Base-by-base conservation (phyloP, 2,113 vertebrate species). In the Andinoacara biseriatus region DNA sequence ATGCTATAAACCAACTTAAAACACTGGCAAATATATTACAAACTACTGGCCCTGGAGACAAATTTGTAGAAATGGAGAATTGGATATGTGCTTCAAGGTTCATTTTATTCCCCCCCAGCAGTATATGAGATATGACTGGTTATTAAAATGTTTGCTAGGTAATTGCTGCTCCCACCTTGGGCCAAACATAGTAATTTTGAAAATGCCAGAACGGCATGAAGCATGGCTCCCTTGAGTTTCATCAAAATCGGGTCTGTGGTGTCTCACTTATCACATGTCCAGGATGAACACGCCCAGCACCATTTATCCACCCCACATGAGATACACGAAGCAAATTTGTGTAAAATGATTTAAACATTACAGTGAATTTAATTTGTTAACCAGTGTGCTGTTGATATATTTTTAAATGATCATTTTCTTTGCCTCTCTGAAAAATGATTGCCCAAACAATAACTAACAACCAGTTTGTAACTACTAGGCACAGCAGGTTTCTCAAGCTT, bases 61-160 rank as follows among this genome's bases (percentile, higher is more conserved):
- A 67, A 90, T 89, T 78, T 79, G 76, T 78, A 60, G 52, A 89
- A 85, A 54, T 17, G 84, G 82, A 76, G 81, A 82, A 76, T 84
- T 88, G 82, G 81, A 78, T 89, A 86, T 52, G 67, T 88, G 80
- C 58, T 85, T 78, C 80, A 86, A 83, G 85, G 87, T 80, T 81
- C 59, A 57, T 87, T 92, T 87, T 86, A 90, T 89, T 78, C 89
- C 89, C 81, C 67, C 83, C 33, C 76, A 87, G 88, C 80, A 87
- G 89, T 67, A n/a, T 81, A 76, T 92, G 90, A 91, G 78, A 89
- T 91, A 92, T 92, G 86, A 87, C 82, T 89, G 83, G 89, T 93
- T 94, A 93, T 94, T 93, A 92, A 93, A 93, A 92, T 92, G 90
- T 91, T 93, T 93, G 86, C 82, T 78, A 90, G 89, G 91, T 94